These are phyloP conservation scores for Trichogramma dendrolimi DNA, from an alignment of 2,888 invertebrate species.

Conservation along the genomic window DNA sequence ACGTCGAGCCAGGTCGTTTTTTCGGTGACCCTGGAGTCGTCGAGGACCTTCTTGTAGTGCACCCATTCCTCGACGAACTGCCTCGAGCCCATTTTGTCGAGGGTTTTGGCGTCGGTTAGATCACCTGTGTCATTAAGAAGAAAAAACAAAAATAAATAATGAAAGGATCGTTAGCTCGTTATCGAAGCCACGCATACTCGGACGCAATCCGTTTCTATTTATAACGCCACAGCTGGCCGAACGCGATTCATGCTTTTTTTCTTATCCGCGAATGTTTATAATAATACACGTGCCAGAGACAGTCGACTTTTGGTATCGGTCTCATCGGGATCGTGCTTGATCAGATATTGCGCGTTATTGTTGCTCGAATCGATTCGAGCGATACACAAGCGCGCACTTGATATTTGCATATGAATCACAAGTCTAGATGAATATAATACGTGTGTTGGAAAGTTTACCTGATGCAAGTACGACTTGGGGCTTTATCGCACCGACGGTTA, in stretches of 20 bases:
- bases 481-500: constrained; percentile 67
- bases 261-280: no score
- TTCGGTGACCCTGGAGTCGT: constrained; percentile 63
- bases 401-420: no score
- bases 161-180: neutral
- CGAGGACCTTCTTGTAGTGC: constrained; percentile 67
- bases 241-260: no score
- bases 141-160: neutral
- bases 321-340: no score
- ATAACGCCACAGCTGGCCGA: no score
- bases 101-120: constrained; percentile 80
- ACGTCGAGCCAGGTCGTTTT: constrained; percentile 83
- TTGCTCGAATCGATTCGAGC: no score
- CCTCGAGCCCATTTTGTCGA: constrained; percentile 73
- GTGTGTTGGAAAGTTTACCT: constrained; percentile 53
- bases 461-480: constrained; percentile 78
- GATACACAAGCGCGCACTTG: no score
- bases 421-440: no score
- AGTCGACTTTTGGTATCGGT: no score
- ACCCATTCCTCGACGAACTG: constrained; percentile 82
- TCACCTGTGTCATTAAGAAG: constrained; percentile 58
- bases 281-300: no score
- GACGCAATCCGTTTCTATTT: no score
- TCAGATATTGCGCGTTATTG: no score
- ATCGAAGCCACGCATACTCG: neutral